phyloP scores from a whole-genome alignment of 2,113 vertebrate species.

The Dasyornis broadbenti region DNA sequence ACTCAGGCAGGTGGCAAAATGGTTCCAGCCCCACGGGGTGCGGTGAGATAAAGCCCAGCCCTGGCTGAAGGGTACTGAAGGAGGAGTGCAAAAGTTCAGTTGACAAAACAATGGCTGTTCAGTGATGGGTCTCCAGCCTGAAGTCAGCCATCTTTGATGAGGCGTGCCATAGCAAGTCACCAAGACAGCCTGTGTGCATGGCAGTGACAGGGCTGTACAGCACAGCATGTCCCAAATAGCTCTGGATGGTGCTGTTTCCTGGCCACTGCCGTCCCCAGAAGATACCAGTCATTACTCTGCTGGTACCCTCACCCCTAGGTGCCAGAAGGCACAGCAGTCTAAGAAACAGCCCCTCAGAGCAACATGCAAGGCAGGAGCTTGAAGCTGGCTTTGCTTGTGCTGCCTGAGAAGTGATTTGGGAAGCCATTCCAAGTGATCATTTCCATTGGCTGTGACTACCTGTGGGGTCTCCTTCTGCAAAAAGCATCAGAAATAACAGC shows the following conservation, averaged over 20 bases:
- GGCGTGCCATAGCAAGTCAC: neutral
- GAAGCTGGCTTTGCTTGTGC: neutral
- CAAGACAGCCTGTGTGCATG: neutral
- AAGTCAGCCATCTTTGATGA: neutral
- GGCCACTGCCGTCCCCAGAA: rapidly evolving
- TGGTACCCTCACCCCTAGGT: neutral
- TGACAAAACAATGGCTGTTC: neutral
- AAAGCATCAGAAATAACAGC: neutral
- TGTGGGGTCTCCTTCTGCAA: neutral
- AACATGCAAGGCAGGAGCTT: neutral
- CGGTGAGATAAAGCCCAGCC: neutral
- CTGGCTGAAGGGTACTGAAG: neutral
- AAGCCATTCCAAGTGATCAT: neutral
- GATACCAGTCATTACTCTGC: neutral
- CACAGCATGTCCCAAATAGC: neutral
- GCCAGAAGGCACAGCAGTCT: neutral
- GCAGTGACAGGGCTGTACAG: neutral
- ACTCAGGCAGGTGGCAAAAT: neutral
- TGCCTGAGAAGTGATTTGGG: neutral
- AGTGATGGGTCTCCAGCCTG: neutral
- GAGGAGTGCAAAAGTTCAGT: neutral
- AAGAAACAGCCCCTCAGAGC: neutral
- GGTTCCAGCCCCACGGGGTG: neutral
- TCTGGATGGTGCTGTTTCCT: neutral
- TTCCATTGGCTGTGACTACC: neutral